Base-by-base conservation (phyloP, 2,888 invertebrate species). In the Diabrotica balteata region DNA sequence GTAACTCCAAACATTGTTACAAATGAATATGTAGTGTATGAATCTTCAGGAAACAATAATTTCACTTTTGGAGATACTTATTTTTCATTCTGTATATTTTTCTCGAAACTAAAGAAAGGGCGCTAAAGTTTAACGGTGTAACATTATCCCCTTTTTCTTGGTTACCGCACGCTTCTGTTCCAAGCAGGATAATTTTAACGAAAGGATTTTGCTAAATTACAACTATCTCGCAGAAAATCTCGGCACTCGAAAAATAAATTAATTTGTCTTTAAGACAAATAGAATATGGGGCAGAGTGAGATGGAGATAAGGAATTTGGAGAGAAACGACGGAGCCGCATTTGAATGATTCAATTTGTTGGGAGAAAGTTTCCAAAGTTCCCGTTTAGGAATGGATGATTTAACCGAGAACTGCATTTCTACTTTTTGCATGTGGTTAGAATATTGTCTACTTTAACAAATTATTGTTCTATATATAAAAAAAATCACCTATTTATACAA, bases 201-300 rank as follows among this genome's bases (percentile, higher is more conserved):
- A 58, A 67, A 59, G 64, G 63, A 59, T 68, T 66, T 59, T 53
- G 54, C 43, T 61, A 67, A 62, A 63, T 63, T 59, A 54, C 63
- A 65, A 68, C 63, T 66, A 68, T 70, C 67, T 50, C 45, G 46
- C 53, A 53, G 64, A 66, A 70, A 60, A 62, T 63, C 68, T 63
- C 59, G 59, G 49, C 63, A 54, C 65, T 65, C 51, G 53, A 61
- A 65, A 68, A 62, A 68, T 65, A 68, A 68, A 68, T 65, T 68
- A 68, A 68, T 68, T 68, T 61, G 68, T 68, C 61, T 65, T 65
- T 61, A 67, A 68, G 68, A 68, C 65, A 68, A 68, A 68, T 68
- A 65, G 65, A 68, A 68, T 62, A 63, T 53, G 55, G 66, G 44
- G 63, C 22, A 55, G 51, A 64, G 54, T 4, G 61, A 50, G 63